Evolutionary conservation across 2,113 vertebrate genomes (phyloP).

Genomic region (Ornithorhynchus anatinus): DNA sequence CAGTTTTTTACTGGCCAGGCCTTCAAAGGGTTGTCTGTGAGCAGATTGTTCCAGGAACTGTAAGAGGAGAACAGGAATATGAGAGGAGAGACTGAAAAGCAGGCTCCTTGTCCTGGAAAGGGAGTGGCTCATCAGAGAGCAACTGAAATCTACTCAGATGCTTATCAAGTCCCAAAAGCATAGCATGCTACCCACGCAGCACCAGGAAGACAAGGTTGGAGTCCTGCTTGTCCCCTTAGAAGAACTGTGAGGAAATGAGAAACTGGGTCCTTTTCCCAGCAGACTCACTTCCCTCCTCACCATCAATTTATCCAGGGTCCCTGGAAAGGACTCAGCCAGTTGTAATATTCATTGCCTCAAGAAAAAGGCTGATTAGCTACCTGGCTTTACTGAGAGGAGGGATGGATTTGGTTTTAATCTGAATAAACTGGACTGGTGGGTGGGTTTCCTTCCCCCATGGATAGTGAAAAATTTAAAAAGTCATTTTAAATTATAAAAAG

Average conservation of each 20-base stretch:
- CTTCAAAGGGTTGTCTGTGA: too few relatives aligned
- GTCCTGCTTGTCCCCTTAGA: too few relatives aligned
- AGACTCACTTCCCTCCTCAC: constrained; percentile 32
- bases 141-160: background rate
- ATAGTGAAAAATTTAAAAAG: background rate
- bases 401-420: constrained; percentile 17
- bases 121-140: background rate
- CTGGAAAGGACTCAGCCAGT: constrained; percentile 29
- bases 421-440: constrained; percentile 19
- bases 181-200: too few relatives aligned
- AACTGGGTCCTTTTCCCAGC: background rate
- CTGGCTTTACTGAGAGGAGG: constrained; percentile 29
- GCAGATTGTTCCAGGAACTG: background rate
- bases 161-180: background rate
- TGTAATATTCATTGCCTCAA: constrained; percentile 48
- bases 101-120: background rate
- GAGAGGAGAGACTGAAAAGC: background rate
- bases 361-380: constrained; percentile 33
- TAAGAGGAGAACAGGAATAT: background rate
- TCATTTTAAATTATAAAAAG: constrained; percentile 25
- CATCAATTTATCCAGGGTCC: constrained; percentile 49
- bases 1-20: too few relatives aligned
- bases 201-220: too few relatives aligned
- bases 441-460: background rate
- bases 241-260: too few relatives aligned